These are phyloP conservation scores for Drosophila kuntzei DNA, from an alignment of 2,888 invertebrate genomes.

Conservation along the genomic window DNA sequence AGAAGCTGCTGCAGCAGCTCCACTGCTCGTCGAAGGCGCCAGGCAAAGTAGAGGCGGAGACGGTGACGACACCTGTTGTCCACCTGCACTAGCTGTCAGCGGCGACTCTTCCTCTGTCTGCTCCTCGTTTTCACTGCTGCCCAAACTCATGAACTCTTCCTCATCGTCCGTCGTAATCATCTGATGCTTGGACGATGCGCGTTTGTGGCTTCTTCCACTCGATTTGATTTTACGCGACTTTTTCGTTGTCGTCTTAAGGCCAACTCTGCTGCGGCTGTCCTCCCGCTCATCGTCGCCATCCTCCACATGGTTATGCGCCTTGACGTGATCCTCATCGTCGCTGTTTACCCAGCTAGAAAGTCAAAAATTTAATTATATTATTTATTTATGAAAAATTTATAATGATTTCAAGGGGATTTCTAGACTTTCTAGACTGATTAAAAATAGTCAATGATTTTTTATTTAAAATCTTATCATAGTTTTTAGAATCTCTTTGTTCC, in stretches of 20 bases:
- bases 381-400: neutral
- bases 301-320: constrained; percentile 34
- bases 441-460: too few species aligned
- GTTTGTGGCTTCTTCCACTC: constrained; percentile 40
- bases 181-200: constrained; percentile 42
- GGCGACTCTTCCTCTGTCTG: constrained; percentile 24
- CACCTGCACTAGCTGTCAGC: constrained; percentile 7
- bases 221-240: constrained; percentile 57
- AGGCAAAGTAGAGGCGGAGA: constrained; percentile 40
- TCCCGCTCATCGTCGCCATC: constrained; percentile 69
- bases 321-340: constrained; percentile 51
- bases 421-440: too few species aligned
- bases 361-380: neutral
- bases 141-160: constrained; percentile 77
- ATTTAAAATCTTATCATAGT: too few species aligned
- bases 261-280: constrained; percentile 58
- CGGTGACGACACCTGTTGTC: constrained; percentile 3
- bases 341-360: constrained; percentile 43
- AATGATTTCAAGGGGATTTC: neutral
- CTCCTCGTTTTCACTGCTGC: constrained; percentile 67
- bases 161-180: constrained; percentile 48
- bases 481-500: too few species aligned
- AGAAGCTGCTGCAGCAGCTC: constrained; percentile 18
- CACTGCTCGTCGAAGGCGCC: constrained; percentile 64
- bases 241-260: constrained; percentile 48